Conservation (phyloP, 2,113 vertebrate genomes). For the Sakesphorus luctuosus region DNA sequence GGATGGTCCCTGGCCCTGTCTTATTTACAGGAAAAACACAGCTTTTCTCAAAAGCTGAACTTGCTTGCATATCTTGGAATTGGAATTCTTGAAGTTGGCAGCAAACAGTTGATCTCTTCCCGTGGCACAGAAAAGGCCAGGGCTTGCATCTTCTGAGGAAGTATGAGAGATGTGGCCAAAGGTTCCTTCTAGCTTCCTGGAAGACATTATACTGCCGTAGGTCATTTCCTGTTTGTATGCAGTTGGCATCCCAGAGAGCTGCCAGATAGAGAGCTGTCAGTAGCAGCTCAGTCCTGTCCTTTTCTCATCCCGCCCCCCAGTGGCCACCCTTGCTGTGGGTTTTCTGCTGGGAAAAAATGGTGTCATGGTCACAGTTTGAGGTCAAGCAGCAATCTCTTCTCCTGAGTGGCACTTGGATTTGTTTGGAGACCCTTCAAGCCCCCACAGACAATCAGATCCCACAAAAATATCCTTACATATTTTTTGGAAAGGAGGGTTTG, state of each 20-base stretch:
- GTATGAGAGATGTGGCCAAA: neutral
- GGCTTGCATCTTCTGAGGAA: neutral
- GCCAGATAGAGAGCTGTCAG: neutral
- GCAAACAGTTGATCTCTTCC: neutral
- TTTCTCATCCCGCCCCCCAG: neutral
- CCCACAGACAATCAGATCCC: neutral
- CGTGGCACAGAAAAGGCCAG: neutral
- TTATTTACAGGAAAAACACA: neutral
- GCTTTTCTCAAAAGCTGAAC: neutral
- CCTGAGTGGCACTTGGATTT: neutral
- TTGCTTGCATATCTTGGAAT: neutral
- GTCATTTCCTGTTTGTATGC: neutral
- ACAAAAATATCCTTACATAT: neutral
- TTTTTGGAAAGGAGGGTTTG: neutral
- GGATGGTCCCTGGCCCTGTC: neutral
- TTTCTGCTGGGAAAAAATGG: neutral
- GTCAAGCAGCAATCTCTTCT: neutral
- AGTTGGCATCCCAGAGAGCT: neutral
- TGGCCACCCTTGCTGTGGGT: neutral
- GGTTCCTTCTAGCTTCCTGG: neutral
- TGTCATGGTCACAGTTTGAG: neutral
- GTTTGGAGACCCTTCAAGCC: constrained; percentile 17
- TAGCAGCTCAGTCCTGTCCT: neutral
- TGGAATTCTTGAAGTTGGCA: neutral
- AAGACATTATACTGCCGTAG: neutral